phyloP scores from a whole-genome alignment of 2,888 invertebrate species.

The Dione juno region DNA sequence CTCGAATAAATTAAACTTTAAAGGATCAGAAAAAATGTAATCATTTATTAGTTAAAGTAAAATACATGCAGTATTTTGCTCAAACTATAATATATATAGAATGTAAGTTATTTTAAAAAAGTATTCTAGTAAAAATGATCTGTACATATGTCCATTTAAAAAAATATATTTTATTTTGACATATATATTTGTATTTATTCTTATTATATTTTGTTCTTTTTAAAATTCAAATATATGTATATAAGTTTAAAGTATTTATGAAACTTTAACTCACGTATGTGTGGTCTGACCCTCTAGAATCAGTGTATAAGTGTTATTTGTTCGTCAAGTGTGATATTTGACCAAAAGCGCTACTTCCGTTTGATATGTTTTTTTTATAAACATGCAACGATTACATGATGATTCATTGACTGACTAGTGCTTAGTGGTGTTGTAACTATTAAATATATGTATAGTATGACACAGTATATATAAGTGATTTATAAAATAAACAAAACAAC shows the following conservation, averaged over 20 bases:
- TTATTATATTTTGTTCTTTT: no score
- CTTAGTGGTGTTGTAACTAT: neutral
- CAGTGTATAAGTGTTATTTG: constrained; percentile 39
- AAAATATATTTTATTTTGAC: neutral
- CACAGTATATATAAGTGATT: neutral
- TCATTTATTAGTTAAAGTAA: no score
- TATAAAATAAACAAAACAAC: neutral
- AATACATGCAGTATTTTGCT: no score
- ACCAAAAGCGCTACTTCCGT: constrained; percentile 42
- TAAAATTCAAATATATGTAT: no score
- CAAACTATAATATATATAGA: no score
- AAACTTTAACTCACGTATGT: constrained; percentile 29
- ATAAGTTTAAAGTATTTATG: neutral
- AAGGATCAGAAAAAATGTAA: no score
- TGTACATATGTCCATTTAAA: no score
- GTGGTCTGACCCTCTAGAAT: constrained; percentile 35
- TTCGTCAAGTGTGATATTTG: constrained; percentile 40
- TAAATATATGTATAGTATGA: neutral
- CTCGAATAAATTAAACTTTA: neutral
- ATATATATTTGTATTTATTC: neutral
- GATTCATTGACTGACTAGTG: constrained; percentile 14
- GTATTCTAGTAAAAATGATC: no score
- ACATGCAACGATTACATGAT: constrained; percentile 12
- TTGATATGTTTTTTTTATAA: constrained; percentile 32
- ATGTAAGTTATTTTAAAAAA: no score